Evolutionary conservation across 2,888 invertebrate genomes (phyloP), one percentile per base, ranked within the genome.

Genomic region (Quadroppia sp.): DNA sequence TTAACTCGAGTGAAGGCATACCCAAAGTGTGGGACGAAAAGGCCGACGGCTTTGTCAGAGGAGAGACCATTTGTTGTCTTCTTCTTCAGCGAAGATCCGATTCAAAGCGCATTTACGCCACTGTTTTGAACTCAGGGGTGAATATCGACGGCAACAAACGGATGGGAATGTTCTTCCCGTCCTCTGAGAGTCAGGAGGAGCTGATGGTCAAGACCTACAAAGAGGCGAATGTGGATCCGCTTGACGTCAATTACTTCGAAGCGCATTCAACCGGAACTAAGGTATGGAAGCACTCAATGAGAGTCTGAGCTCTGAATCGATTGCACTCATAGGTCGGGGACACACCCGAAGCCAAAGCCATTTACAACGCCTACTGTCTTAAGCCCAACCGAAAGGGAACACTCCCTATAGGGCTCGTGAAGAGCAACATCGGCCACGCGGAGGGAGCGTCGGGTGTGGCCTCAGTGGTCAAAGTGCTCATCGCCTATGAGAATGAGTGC

Each of bases 341-440:
- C 78, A 85, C 85, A 6, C 84, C 85, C 78, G 85, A 86, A 78
- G 81, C 84, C 23, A 83, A 84, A 78, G 82, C 83, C 40, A 83
- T 85, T 75, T 30, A 61, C 40, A 40, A 74, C 25, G 67, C 67
- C 15, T 67, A 67, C 40, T 72, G 72, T n/a, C 1, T 15, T 23
- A 17, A 89, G n/a, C 88, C 89, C 81, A 89, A 88, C 77, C 87
- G 94, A 64, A 85, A 86, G 75, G 83, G 84, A 40, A 94, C 96
- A 9, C 86, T 99, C 64, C 83, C 95, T 61, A 88, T 99, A 80
- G 98, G 98, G n/a, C 96, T 97, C 0, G 92, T 97, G 0, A 98
- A 98, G 83, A 95, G 95, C 30, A 99, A 98, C 84, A 96, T 98
- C 94, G 98, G 98, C 1, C 98, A 99, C 82, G 90, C 96, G 2